phyloP scores from a whole-genome alignment of 2,113 vertebrate species.

The Myiozetetes cayanensis region DNA sequence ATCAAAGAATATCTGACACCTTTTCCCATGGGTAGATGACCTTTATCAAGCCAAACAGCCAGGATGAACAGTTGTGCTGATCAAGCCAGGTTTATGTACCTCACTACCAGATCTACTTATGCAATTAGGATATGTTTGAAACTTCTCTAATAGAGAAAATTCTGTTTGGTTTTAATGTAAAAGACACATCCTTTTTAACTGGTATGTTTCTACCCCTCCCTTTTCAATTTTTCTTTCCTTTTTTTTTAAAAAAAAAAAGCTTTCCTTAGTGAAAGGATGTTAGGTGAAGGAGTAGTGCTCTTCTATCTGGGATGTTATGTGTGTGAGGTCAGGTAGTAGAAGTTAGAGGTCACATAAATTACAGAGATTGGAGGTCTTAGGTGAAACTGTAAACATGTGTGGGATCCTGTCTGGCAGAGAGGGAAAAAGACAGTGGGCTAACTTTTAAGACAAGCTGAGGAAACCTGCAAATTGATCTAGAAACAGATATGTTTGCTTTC shows the following conservation, averaged over 20 bases:
- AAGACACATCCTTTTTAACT: background rate
- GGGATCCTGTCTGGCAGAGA: background rate
- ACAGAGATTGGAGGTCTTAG: background rate
- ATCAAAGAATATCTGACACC: background rate
- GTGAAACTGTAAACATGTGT: background rate
- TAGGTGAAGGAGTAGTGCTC: background rate
- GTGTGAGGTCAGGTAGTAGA: background rate
- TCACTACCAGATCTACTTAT: background rate
- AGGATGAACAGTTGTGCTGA: background rate
- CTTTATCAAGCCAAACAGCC: background rate
- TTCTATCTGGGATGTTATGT: background rate
- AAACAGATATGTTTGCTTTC: background rate
- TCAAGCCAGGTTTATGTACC: background rate
- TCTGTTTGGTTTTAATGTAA: background rate
- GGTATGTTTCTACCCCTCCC: rapidly evolving
- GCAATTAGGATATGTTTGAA: background rate
- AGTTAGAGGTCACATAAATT: background rate
- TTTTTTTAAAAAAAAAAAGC: background rate
- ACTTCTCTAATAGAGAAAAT: background rate
- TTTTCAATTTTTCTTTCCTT: too few species aligned
- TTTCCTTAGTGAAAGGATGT: background rate
- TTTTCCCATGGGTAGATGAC: rapidly evolving
- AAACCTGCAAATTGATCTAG: background rate
- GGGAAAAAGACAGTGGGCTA: background rate
- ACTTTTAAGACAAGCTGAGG: background rate